Evolutionary conservation across 2,797 vertebrate species (phyloP), one percentile per base, ranked within the genome.

Genomic region (Rhynchotus rufescens): DNA sequence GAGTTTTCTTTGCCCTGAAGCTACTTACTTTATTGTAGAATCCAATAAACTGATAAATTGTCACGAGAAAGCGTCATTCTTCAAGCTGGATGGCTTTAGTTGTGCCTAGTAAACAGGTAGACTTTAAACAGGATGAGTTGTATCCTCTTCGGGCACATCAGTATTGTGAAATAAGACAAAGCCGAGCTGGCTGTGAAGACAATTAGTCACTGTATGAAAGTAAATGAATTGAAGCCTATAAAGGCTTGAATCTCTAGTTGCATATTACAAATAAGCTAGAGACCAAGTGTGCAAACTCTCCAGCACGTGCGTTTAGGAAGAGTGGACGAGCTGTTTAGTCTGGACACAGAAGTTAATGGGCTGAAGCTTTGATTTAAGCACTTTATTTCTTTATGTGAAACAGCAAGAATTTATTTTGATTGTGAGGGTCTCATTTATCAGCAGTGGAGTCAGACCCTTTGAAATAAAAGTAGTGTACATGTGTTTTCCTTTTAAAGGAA

Each of bases 281-380:
- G 59, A 84, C 62, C 76, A 67, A 94, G 92, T 47, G 84, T 95
- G 65, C 77, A 80, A 87, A 88, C 65, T 65, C 45, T 75, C 6
- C 15, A 79, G 77, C 74, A 72, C 0, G 4, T 87, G 86, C 60
- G 71, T 78, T 51, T 38, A 59, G 75, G 83, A 84, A 20, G 74
- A 88, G 36, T 30, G 83, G 59, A 88, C 75, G 80, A 54, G 51
- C 65, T 94, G 93, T 96, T 96, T 96, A 96, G 94, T 95, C 93
- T 96, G 73, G 90, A 81, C 75, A 44, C 82, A 82, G 92, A 81
- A 93, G 93, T 93, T 94, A 94, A 94, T 92, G 94, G 96, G 34
- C 95, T 93, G 94, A 74, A 94, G 77, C 90, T 89, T 8, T 84
- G 93, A 54, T 95, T 34, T 30, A 87, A 94, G 94, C 94, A 88